Evolutionary conservation across 2,113 vertebrate genomes (phyloP).

Genomic region (Vidua chalybeata): DNA sequence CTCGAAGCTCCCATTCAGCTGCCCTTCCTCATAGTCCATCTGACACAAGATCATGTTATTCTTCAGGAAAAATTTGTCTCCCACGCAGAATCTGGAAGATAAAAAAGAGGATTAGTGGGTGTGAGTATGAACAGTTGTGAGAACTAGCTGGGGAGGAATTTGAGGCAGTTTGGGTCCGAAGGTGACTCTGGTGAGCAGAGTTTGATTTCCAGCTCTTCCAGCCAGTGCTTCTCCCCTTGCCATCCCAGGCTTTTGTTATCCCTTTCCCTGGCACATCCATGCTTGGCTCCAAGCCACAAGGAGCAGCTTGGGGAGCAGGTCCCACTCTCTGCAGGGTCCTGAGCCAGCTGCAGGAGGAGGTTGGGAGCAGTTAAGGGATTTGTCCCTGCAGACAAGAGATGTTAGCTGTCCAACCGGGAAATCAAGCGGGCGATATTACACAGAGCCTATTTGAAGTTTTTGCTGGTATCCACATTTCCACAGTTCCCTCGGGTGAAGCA

Average conservation of each 20-base stretch:
- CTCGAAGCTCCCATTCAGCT: conserved; percentile 98
- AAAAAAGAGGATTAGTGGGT: neutral
- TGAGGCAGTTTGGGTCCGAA: neutral
- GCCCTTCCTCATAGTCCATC: conserved; percentile 99
- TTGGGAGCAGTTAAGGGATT: neutral
- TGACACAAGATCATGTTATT: conserved; percentile 99
- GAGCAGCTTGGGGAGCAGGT: neutral
- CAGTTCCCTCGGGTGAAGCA: neutral
- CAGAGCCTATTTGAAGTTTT: neutral
- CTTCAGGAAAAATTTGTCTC: conserved; percentile 99
- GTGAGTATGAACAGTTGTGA: neutral
- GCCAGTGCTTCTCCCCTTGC: neutral
- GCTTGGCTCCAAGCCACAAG: neutral
- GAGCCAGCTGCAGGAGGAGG: rapidly evolving
- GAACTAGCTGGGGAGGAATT: rapidly evolving
- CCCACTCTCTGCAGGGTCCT: neutral
- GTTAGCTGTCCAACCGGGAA: neutral
- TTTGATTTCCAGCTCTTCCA: neutral
- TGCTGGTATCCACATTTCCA: conserved; percentile 13
- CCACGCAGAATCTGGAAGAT: conserved; percentile 93
- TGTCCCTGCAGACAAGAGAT: neutral
- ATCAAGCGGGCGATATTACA: neutral
- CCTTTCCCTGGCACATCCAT: neutral
- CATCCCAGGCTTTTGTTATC: neutral
- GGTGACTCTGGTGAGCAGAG: neutral